phyloP scores from a whole-genome alignment of 2,113 vertebrate species.

The Peromyscus californicus region DNA sequence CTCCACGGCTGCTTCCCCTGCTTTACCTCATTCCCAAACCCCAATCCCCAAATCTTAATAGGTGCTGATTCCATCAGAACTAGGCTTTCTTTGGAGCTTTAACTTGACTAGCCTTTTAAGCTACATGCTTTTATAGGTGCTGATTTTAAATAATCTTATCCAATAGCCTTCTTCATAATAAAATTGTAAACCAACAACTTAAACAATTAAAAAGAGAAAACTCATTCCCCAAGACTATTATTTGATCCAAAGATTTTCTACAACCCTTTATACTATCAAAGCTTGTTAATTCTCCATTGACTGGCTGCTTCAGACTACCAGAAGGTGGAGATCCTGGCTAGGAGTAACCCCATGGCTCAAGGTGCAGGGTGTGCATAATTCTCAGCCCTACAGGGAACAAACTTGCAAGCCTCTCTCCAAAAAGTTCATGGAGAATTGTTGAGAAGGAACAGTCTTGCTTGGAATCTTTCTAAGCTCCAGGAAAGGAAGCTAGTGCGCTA shows the following conservation, averaged over 20 bases:
- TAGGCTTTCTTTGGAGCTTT: not conserved
- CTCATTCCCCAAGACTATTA: not conserved
- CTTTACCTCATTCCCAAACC: not conserved
- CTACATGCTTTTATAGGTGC: not conserved
- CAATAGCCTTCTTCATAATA: not conserved
- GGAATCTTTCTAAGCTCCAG: slow-evolving; percentile 24
- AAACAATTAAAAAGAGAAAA: slow-evolving; percentile 9
- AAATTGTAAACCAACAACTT: not conserved
- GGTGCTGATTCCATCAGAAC: not conserved
- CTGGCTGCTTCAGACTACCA: not conserved
- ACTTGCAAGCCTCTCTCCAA: not conserved
- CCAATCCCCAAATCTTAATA: not conserved
- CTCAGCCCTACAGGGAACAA: not conserved
- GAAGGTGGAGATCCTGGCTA: not conserved
- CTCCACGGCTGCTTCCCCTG: not conserved
- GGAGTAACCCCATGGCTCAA: not conserved
- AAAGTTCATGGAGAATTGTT: not conserved
- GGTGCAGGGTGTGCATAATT: not conserved
- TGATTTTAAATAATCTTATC: not conserved
- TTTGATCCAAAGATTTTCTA: not conserved
- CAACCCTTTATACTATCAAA: not conserved
- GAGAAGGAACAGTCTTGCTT: slow-evolving; percentile 5
- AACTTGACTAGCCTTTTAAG: not conserved
- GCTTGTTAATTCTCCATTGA: not conserved
- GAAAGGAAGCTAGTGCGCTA: slow-evolving; percentile 18